Base-by-base conservation (phyloP, 2,888 invertebrate genomes). In the Dilophus febrilis region DNA sequence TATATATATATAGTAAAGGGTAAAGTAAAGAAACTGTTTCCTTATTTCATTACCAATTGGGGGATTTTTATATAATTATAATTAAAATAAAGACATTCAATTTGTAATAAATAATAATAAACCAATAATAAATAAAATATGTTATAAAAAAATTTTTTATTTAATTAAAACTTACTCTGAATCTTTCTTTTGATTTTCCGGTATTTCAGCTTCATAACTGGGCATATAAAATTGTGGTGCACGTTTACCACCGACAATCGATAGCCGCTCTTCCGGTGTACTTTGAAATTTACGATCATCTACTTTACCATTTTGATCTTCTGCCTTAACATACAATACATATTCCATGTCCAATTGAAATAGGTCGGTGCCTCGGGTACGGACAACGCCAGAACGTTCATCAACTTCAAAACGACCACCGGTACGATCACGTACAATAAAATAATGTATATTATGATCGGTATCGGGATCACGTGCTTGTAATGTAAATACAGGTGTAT, bases 211-310 rank as follows among this genome's bases (percentile, higher is more conserved):
- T 56, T 86, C 85, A 60, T 97, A 98, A 51, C 84, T 82, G 6
- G 84, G 83, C 71, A 94, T 79, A 61, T 91, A 94, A 67, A 98
- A 97, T 64, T 98, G 97, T 0, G 98, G 98, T 0, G 92, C 87
- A 28, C 95, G 71, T 57, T 94, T 91, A 42, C 95, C 97, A n/a
- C 94, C 95, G 17, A 92, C 87, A 55, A 95, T 94, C 46, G 88
- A 88, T 40, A 92, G 64, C 10, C 90, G 72, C 55, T 90, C 90
- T 59, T 92, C 91, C 12, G 84, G 82, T 10, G 91, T 91, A 10
- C 87, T 83, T 63, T 91, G 91, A 62, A 80, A 90, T 40, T 82
- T 70, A 39, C 84, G 71, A 57, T 90, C 90, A 53, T 87, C 88
- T n/a, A 88, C 78, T 47, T 88, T 75, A 13, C 91, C 91, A 57